Conservation (phyloP, 2,113 vertebrate species). For the Campylomormyrus numenius region DNA sequence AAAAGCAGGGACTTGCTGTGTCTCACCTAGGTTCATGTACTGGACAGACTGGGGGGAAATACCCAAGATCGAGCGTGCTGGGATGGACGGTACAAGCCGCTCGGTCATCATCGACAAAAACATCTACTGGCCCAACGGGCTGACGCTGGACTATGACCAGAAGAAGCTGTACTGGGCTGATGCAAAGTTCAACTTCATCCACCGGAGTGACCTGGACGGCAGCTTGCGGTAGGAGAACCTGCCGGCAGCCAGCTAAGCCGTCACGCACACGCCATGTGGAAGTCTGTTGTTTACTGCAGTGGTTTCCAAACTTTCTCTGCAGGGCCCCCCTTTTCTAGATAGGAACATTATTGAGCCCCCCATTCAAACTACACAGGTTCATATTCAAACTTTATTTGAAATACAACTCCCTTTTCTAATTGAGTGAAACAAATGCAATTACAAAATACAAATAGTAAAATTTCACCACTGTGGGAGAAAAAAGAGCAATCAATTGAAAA, state of each 20-base stretch:
- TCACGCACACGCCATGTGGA: not conserved
- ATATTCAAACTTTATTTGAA: no score
- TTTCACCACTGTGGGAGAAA: no score
- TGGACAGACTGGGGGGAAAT: slow-evolving; percentile 68
- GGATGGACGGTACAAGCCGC: slow-evolving; percentile 55
- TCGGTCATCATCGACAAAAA: slow-evolving; percentile 53
- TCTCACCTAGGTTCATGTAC: slow-evolving; percentile 66
- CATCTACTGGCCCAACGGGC: slow-evolving; percentile 62
- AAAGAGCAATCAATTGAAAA: no score
- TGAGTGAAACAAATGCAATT: no score
- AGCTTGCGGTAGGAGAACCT: slow-evolving; percentile 63
- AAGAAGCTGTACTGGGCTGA: slow-evolving; percentile 59
- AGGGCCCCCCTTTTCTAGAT: no score
- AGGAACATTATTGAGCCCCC: no score
- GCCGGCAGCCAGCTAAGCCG: not conserved
- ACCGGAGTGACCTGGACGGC: slow-evolving; percentile 82
- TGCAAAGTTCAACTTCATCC: slow-evolving; percentile 87
- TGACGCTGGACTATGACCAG: slow-evolving; percentile 61
- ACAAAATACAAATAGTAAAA: no score
- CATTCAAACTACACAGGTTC: no score
- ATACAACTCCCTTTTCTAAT: no score
- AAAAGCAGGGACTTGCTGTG: not conserved
- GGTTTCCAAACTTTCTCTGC: no score
- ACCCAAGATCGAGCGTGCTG: slow-evolving; percentile 55
- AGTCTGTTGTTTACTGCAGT: not conserved